Evolutionary conservation across 2,888 invertebrate species (phyloP), one percentile per base, ranked within the genome.

Genomic region (Netelia melanura): DNA sequence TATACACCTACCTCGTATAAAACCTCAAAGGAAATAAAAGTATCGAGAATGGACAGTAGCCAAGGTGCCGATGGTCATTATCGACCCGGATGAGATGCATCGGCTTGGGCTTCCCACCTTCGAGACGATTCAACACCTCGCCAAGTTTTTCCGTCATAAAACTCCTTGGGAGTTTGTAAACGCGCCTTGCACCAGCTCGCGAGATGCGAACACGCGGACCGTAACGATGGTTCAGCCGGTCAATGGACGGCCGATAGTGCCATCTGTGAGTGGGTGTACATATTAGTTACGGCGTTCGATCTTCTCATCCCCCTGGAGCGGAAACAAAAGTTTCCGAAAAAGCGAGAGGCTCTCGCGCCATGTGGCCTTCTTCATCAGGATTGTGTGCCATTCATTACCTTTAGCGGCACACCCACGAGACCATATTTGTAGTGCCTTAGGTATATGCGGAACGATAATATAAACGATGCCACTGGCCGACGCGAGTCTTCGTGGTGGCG

Each of bases 311-410:
- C 43, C 58, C 64, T 56, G 43, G 67, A 38, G 78, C 2, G 62
- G 38, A 70, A 21, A 17, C 9, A 65, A 70, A 64, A 80, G 75
- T 71, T 56, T 43, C 75, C 65, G 67, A 78, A 80, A 84, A 76
- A 76, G 43, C 61, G 54, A 58, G 17, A 56, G 30, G n/a, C 21
- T 44, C 70, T 25, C 75, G 56, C 83, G 76, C 83, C 83, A 84
- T 84, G 80, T 84, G 83, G 83, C 65, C 76, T 72, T 80, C 79
- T 65, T 61, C 71, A 21, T 71, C 17, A 30, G 62, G 17, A 17
- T 17, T 62, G 67, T 71, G 14, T 43, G 78, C 71, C 43, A 72
- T 84, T 80, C 80, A 62, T 84, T 80, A 76, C 75, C 83, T 76
- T 48, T 30, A 52, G n/a, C 3, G 72, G 52, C 75, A 76, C 80